Base-by-base conservation (phyloP, 2,888 invertebrate species). In the Sinopyrophorus schimmeli region DNA sequence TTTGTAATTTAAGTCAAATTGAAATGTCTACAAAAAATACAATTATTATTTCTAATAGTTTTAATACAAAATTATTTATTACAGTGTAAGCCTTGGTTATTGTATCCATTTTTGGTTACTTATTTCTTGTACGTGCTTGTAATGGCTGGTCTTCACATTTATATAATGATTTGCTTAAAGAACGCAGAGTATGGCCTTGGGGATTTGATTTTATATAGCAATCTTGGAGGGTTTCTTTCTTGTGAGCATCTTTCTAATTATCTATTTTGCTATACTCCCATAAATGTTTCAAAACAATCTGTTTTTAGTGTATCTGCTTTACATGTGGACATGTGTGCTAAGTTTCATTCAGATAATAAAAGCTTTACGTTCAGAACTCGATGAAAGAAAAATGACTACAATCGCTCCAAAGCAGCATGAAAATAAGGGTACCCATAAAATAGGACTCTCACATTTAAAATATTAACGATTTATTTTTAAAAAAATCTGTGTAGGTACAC, bases 171-270 rank as follows among this genome's bases (percentile, higher is more conserved):
- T 5, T 16, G n/a, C 14, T 28, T 39, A 3, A 39, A 39, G 5
- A 39, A 39, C 7, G 18, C 26, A 26, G 28, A 39, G 6, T 39
- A 39, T 12, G 39, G 39, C 7, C 20, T 39, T 6, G 39, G 39
- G 5, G 12, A 28, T 17, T 20, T 39, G 5, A 39, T 39, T 18
- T 18, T 39, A 10, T 39, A 39, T 23, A 39, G 39, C 9, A 39
- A 39, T 9, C 7, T 28, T n/a, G 39, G 39, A 17, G 39, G 39
- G 11, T 39, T 39, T 27, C 7, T 28, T 9, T 12, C 18, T 27
- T 12, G 39, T 39, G 27, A 39, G 39, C 18, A n/a, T 10, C 4
- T 9, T 30, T 9, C 17, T 5, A 9, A 28, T 28, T 3, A 9
- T 20, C 6, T 20, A 20, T 5, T 5, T 20, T 5, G 20, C 5